phyloP scores from a whole-genome alignment of 2,888 invertebrate genomes.

The Chloroclysta siterata region DNA sequence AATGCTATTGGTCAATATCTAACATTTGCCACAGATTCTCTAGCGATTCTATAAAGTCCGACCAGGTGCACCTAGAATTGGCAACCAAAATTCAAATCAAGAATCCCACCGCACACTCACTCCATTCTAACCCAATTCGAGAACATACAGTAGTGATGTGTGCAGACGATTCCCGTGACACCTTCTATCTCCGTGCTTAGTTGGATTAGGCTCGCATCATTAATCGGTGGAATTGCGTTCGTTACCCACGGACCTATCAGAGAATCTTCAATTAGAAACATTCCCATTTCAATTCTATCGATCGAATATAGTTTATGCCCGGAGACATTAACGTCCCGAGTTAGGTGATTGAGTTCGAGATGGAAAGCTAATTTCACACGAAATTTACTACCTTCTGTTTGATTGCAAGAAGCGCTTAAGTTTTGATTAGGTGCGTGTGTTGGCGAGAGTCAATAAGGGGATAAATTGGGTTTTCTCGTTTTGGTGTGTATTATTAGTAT shows the following conservation, averaged over 20 bases:
- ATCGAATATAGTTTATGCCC: constrained; percentile 54
- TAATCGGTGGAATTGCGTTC: constrained; percentile 81
- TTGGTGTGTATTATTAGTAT: background rate
- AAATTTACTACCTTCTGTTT: constrained; percentile 46
- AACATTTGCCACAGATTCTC: background rate
- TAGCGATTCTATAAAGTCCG: background rate
- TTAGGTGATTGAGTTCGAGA: constrained; percentile 48
- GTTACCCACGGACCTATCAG: constrained; percentile 48
- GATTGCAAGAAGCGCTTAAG: constrained; percentile 46
- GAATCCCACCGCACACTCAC: constrained; percentile 7
- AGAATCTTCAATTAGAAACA: constrained; percentile 78
- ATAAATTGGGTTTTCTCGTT: constrained; percentile 31
- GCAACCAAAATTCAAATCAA: constrained; percentile 9
- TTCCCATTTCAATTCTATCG: constrained; percentile 73
- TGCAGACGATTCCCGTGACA: constrained; percentile 65
- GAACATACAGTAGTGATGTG: constrained; percentile 63
- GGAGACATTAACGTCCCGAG: constrained; percentile 46
- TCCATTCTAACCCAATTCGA: constrained; percentile 49
- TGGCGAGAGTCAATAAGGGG: constrained; percentile 37
- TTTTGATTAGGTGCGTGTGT: constrained; percentile 48
- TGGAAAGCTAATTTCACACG: constrained; percentile 46
- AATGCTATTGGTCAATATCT: background rate
- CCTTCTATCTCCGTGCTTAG: constrained; percentile 71
- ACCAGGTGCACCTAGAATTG: background rate
- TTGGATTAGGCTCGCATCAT: constrained; percentile 81